These are phyloP conservation scores for Hemicrepidius hirtus DNA, from an alignment of 2,888 invertebrate genomes.

Conservation along the genomic window DNA sequence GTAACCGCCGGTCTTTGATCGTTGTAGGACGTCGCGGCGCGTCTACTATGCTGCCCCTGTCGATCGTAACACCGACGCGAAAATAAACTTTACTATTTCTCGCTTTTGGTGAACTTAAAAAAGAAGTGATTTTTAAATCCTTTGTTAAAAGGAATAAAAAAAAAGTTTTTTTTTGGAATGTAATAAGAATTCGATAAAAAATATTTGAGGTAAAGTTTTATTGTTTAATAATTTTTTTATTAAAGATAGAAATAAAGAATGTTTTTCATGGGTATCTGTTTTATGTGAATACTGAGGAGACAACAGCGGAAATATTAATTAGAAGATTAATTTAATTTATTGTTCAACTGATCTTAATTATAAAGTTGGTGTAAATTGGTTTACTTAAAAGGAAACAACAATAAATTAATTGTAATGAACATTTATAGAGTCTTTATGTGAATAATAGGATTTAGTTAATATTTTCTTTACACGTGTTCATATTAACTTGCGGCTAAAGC, in stretches of 20 bases:
- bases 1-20: slow-evolving; percentile 48
- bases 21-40: slow-evolving; percentile 51
- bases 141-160: background rate
- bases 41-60: slow-evolving; percentile 10
- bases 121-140: background rate
- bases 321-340: slow-evolving; percentile 30
- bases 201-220: slow-evolving; percentile 5
- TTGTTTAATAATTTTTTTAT: background rate
- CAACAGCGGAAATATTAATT: slow-evolving; percentile 24
- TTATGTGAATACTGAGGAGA: slow-evolving; percentile 10
- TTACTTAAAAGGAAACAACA: slow-evolving; percentile 16
- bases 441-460: background rate
- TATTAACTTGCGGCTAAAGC: background rate
- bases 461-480: background rate
- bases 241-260: background rate
- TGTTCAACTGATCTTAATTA: slow-evolving; percentile 33
- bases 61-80: slow-evolving; percentile 23
- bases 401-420: slow-evolving; percentile 18
- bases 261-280: no score
- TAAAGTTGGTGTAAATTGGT: slow-evolving; percentile 27
- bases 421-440: background rate
- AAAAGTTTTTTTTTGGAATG: background rate
- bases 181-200: background rate
- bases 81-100: slow-evolving; percentile 24
- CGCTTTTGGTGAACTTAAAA: slow-evolving; percentile 29